Evolutionary conservation across 1,140 invertebrate genomes (phyloP).

Genomic region (Melanaphis sacchari): DNA sequence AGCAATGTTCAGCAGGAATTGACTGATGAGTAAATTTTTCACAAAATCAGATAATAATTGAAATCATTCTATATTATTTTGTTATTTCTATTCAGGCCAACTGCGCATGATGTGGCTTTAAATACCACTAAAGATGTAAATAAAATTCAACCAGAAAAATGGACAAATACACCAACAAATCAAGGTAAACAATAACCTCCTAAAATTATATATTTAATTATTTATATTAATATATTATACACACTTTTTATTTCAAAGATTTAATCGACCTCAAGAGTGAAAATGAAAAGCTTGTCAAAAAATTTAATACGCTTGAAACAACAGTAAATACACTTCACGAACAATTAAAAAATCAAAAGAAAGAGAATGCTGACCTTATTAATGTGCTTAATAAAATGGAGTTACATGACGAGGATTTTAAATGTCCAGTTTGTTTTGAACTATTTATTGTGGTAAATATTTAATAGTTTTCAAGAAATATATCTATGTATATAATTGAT

Average conservation of each 20-base stretch:
- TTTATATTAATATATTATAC: no score
- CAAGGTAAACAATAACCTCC: not conserved
- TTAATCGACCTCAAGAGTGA: fast-evolving
- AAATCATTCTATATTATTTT: not conserved
- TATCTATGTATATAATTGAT: not conserved
- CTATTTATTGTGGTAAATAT: not conserved
- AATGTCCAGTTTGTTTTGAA: not conserved
- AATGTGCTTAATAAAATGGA: fast-evolving
- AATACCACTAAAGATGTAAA: no score
- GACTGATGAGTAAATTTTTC: not conserved
- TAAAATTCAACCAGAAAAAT: not conserved
- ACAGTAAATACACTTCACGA: not conserved
- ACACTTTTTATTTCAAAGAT: not conserved
- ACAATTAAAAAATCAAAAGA: not conserved
- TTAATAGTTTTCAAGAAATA: not conserved
- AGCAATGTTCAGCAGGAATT: not conserved
- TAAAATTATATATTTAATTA: not conserved
- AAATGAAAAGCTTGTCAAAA: not conserved
- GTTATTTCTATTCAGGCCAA: not conserved
- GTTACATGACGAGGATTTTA: not conserved
- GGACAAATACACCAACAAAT: not conserved
- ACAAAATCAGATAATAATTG: not conserved
- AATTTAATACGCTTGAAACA: not conserved
- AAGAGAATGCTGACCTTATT: not conserved
- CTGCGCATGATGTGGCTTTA: no score